Percentiles rank a stretch among this genome's conserved stretches.
These are phyloP conservation scores for Coregonus suidteri DNA, from an alignment of 2,797 vertebrate species.

Conservation along the genomic window DNA sequence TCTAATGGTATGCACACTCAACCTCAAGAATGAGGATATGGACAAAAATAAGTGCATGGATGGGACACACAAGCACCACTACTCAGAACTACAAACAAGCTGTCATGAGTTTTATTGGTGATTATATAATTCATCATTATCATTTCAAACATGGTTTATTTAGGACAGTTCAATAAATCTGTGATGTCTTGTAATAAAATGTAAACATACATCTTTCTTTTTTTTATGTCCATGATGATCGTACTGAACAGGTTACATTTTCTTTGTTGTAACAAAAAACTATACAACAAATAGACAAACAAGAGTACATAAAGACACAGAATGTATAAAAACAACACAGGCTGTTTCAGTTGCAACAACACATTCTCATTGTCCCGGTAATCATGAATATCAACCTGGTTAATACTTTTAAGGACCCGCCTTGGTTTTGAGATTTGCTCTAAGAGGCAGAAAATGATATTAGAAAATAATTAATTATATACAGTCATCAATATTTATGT, in stretches of 20 bases:
- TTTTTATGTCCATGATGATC: conserved; percentile 13
- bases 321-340: conserved; percentile 45
- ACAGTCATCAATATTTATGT: conserved; percentile 66
- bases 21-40: background rate
- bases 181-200: conserved; percentile 28
- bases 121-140: conserved; percentile 30
- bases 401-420: conserved; percentile 83
- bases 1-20: background rate
- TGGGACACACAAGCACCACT: background rate
- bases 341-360: conserved; percentile 46
- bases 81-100: conserved; percentile 58
- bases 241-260: conserved; percentile 33
- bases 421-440: conserved; percentile 77
- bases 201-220: conserved; percentile 17
- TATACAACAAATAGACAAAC: conserved; percentile 31
- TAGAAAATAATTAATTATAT: conserved; percentile 73
- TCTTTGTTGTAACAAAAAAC: conserved; percentile 41
- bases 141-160: conserved; percentile 44
- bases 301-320: conserved; percentile 50
- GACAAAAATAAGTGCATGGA: background rate
- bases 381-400: conserved; percentile 71
- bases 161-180: conserved; percentile 25
- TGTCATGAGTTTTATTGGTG: conserved; percentile 53
- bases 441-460: conserved; percentile 70
- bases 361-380: conserved; percentile 59